Percentiles rank a stretch among this genome's conserved stretches.
These are phyloP conservation scores for Drosophila nebulosa DNA, from an alignment of 1,140 invertebrate genomes.

Conservation along the genomic window DNA sequence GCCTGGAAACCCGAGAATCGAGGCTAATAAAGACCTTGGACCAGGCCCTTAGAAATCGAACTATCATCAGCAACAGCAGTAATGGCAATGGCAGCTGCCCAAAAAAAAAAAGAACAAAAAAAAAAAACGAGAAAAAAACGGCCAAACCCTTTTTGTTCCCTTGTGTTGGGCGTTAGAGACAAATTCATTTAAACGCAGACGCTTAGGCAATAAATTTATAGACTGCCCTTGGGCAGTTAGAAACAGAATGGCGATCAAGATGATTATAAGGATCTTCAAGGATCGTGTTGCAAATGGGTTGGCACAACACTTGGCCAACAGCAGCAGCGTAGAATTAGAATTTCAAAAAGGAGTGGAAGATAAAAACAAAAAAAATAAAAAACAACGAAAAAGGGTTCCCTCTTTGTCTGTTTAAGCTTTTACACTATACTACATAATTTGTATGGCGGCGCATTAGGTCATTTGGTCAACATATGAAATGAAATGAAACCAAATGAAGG, in stretches of 20 bases:
- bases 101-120: not conserved
- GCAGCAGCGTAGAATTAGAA: conserved; percentile 59
- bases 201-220: conserved; percentile 77
- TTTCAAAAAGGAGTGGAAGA: conserved; percentile 54
- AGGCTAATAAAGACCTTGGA: conserved; percentile 71
- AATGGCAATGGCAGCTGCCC: not conserved
- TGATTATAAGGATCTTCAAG: conserved; percentile 18
- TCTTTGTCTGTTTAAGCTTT: conserved; percentile 48
- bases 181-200: conserved; percentile 71
- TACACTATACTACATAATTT: conserved; percentile 63
- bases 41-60: conserved; percentile 70
- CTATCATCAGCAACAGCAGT: conserved; percentile 62
- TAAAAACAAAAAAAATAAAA: not conserved
- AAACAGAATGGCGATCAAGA: conserved; percentile 21
- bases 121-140: conserved; percentile 23
- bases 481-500: not conserved
- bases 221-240: conserved; percentile 58
- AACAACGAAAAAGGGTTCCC: conserved; percentile 25
- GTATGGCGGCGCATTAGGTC: conserved; percentile 64
- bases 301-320: conserved; percentile 41
- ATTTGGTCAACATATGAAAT: conserved; percentile 52
- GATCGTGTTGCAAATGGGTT: conserved; percentile 58
- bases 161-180: conserved; percentile 73
- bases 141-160: conserved; percentile 6
- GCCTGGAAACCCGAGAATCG: conserved; percentile 63